Base-by-base conservation (phyloP, 2,797 vertebrate genomes). In the Trematomus bernacchii region DNA sequence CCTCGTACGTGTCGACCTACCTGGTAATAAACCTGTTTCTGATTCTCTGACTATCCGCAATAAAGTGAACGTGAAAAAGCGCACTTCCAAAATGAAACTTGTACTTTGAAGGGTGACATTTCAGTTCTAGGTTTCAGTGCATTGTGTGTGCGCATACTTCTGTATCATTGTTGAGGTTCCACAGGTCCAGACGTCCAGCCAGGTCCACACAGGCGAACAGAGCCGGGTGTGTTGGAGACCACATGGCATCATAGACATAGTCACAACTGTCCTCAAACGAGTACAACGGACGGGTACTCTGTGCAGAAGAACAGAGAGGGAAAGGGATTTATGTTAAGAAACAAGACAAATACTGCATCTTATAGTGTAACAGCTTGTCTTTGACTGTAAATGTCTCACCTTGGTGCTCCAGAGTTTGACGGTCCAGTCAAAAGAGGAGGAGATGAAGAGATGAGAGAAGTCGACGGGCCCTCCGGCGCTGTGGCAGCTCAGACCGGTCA, bases 371-470 rank as follows among this genome's bases (percentile, higher is more conserved):
- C 1, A 33, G 53, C 55, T 43, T 57, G 13, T 62, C 37, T 54
- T 58, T 46, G 53, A 68, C 43, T 23, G 71, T 54, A 19, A 51
- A 16, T 23, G 77, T 55, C 48, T 85, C 95, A 99, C 98, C 96
- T 99, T 99, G 42, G 97, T 99, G 91, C 97, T 99, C 98, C 98
- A 99, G 65, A 99, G 96, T 92, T 99, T 99, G 86, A 99, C 97
- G 1, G 98, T 99, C 98, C 98, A 99, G 90, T 99, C 98, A 91
- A 99, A 99, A 76, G 98, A 99, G 9, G 98, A 97, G 73, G 98
- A 98, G 90, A 99, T 96, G 93, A 99, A 99, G 82, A 99, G 97
- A 89, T 99, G 97, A 14, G 98, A 99, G 95, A 99, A 99, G 92
- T 99, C 98, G 2, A 99, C 96, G 23, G 98, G 96, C 86, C 98